Base-by-base conservation (phyloP, 2,797 vertebrate species). In the Spinus olivaceus region DNA sequence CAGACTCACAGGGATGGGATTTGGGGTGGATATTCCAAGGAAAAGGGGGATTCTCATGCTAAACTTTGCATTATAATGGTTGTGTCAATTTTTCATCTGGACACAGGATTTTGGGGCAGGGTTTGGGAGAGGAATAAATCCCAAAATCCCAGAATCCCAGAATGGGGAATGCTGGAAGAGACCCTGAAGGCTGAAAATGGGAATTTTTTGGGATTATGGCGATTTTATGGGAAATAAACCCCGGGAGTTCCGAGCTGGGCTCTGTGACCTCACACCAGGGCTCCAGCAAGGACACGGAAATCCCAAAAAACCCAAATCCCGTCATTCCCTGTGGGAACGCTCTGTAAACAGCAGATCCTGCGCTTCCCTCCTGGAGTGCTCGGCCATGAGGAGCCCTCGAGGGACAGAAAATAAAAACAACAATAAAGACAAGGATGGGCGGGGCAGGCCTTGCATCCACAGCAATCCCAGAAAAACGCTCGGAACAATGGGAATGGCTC, bases 131-230 rank as follows among this genome's bases (percentile, higher is more conserved):
- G 30, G 17, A n/a, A 33, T 46, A 39, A 80, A 65, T 41, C 16
- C 46, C 39, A 13, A n/a, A 60, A 39, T 64, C 46, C 39, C 28
- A n/a, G 23, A 76, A 42, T 66, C n/a, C 19, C 1, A 0, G n/a
- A 20, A 41, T 33, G 25, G 24, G 64, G 11, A 53, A 25, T 30
- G 33, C 47, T 33, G 54, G 67, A 59, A 81, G 14, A 8, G 17
- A 20, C 22, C 53, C n/a, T 5, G 41, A 63, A 74, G 22, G 35
- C 32, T 28, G 18, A 76, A 39, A 82, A 41, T 53, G 0, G 2
- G 3, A 3, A 2, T 12, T 66, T 66, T 54, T 32, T 33, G 1
- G 0, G 10, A 46, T 20, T 9, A 1, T 8, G n/a, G 22, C 6
- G 33, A 56, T 64, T 90, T 77, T 50, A 53, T 8, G 4, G 21